Base-by-base conservation (phyloP, 1,140 invertebrate species). In the Drosophila aff. region DNA sequence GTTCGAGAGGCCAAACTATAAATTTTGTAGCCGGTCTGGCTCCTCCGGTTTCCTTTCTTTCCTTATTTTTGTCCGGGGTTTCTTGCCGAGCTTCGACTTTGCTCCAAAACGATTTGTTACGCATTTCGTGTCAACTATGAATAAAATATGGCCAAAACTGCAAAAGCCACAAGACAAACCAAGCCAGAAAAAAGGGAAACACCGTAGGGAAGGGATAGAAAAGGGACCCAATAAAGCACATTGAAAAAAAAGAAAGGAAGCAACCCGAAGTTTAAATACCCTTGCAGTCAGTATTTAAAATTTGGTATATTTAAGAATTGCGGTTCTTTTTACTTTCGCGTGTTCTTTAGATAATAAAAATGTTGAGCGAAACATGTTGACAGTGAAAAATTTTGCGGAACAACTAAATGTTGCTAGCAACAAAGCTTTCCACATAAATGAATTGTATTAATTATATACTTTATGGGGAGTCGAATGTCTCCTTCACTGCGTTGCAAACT, bases 121-220 rank as follows among this genome's bases (percentile, higher is more conserved):
- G 85, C 85, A 90, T 89, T 87, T 89, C 81, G 81, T 85, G 85
- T 89, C 85, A 89, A 89, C 85, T 85, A 89, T 85, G 85, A 84
- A 89, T 89, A 89, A 89, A 90, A 89, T 89, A 89, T 89, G 87
- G 78, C 69, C 69, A 44, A 77, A 81, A 82, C 85, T 75, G 75
- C 79, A 76, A 61, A 61, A 78, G 50, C 53, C 74, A 59, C 62
- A 60, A 65, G 61, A 87, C 78, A 76, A 80, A 44, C 81, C 80
- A 79, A 57, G 10, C 40, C 52, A 46, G 44, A 38, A 58, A 50
- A 52, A 40, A 43, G 36, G 33, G 26, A 74, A n/a, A 64, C 62
- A 55, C 16, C n/a, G 47, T 21, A 62, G 16, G 46, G 44, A 47
- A 40, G 44, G 44, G 50, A 26, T 21, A 18, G 13, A 13, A n/a